Conservation (phyloP, 2,888 invertebrate species). For the Nysson spinosus region DNA sequence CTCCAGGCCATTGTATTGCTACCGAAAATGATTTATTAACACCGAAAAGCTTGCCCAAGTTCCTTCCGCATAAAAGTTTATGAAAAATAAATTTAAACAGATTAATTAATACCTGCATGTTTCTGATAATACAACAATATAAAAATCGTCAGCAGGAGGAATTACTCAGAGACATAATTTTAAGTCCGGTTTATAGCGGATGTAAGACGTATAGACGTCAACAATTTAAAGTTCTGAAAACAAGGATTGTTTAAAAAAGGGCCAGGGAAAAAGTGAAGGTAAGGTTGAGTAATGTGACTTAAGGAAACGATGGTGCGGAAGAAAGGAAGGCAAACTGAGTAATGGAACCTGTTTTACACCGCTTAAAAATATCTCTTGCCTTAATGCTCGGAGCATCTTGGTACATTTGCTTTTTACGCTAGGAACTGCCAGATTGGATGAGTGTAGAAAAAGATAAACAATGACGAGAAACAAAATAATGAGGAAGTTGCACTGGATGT, state of each 20-base stretch:
- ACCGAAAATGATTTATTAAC: too few species aligned
- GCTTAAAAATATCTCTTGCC: conserved; percentile 35
- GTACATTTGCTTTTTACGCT: conserved; percentile 32
- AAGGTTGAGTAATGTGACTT: conserved; percentile 39
- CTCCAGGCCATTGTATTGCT: too few species aligned
- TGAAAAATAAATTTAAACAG: too few species aligned
- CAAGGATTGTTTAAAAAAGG: conserved; percentile 27
- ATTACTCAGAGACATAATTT: too few species aligned
- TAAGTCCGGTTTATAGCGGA: too few species aligned
- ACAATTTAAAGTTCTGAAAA: conserved; percentile 17
- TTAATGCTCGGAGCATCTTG: conserved; percentile 32
- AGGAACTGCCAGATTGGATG: conserved; percentile 29
- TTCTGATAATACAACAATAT: too few species aligned
- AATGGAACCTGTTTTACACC: conserved; percentile 48
- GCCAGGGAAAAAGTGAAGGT: conserved; percentile 24
- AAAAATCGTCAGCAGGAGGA: too few species aligned
- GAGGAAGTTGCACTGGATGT: background rate
- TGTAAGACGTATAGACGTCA: too few species aligned
- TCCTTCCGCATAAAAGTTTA: too few species aligned
- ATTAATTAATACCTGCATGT: too few species aligned
- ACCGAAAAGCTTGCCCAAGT: too few species aligned
- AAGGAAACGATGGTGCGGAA: conserved; percentile 26
- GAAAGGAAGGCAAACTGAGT: conserved; percentile 23
- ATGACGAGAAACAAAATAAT: conserved; percentile 14
- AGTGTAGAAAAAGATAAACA: conserved; percentile 13